A percentile compares a stretch with the other conserved stretches of the same genome.
Conservation (phyloP, 2,797 vertebrate species). For the Poeciliopsis turneri region DNA sequence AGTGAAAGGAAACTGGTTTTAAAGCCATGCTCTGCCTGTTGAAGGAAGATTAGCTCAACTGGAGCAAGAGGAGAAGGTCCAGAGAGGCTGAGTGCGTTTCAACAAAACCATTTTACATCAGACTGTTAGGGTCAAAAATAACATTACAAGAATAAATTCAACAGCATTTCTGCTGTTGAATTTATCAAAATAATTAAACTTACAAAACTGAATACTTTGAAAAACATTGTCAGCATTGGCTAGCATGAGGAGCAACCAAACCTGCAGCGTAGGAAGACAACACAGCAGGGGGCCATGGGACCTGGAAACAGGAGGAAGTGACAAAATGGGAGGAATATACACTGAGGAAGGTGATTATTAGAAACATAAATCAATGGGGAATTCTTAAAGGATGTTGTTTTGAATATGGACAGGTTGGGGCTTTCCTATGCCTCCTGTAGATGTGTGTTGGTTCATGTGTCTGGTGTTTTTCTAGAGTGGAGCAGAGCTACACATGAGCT, state of each 20-base stretch:
- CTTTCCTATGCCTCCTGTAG: conserved; percentile 3
- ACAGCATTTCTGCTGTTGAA: not conserved
- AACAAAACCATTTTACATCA: conserved; percentile 21
- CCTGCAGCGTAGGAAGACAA: too few species aligned
- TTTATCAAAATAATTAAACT: not conserved
- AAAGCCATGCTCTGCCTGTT: not conserved
- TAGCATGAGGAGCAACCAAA: too few species aligned
- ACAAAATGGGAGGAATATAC: too few species aligned
- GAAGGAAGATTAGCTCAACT: not conserved
- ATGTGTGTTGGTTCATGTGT: not conserved
- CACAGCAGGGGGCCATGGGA: too few species aligned
- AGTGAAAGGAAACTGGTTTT: not conserved
- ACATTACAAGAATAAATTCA: not conserved
- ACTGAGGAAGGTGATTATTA: too few species aligned
- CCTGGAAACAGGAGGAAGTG: too few species aligned
- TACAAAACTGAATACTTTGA: not conserved
- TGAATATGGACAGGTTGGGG: not conserved
- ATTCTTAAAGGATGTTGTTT: too few species aligned
- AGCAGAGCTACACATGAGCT: conserved; percentile 5
- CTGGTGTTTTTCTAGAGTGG: not conserved
- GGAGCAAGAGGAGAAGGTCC: conserved; percentile 47
- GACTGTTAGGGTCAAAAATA: too few species aligned
- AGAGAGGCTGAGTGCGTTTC: conserved; percentile 36
- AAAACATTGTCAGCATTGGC: too few species aligned
- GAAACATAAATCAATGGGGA: too few species aligned